Evolutionary conservation across 2,797 vertebrate species (phyloP).

Genomic region (Arvicola amphibius): DNA sequence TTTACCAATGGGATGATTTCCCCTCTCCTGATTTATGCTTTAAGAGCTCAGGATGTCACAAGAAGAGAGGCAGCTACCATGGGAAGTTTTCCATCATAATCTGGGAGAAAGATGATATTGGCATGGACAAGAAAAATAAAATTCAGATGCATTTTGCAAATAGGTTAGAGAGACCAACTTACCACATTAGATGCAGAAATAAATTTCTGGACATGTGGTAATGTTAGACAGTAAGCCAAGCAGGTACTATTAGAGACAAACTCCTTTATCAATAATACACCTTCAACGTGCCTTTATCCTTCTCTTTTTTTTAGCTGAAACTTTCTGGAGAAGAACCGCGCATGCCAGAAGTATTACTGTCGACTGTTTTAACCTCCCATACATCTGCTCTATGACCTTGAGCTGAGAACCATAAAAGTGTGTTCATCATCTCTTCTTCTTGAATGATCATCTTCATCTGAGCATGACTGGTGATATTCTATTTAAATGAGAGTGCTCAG

Average conservation of each 20-base stretch:
- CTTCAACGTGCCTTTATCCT: not conserved
- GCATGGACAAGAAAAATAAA: not conserved
- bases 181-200: not conserved
- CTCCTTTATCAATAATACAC: not conserved
- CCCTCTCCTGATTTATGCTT: not conserved
- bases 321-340: not conserved
- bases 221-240: not conserved
- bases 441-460: not conserved
- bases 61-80: not conserved
- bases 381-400: not conserved
- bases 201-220: not conserved
- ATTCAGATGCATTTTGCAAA: not conserved
- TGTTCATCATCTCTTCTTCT: not conserved
- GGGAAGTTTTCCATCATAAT: not conserved
- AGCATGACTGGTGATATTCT: not conserved
- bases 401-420: too few species aligned
- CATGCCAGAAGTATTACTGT: not conserved
- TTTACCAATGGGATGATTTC: not conserved
- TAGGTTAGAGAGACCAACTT: not conserved
- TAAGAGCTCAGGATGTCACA: not conserved
- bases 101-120: not conserved
- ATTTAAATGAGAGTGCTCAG: not conserved
- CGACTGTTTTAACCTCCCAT: too few species aligned
- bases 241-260: too few species aligned
- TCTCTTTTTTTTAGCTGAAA: not conserved